phyloP scores from a whole-genome alignment of 2,888 invertebrate genomes.

The Sinodicranocentrus sp. region DNA sequence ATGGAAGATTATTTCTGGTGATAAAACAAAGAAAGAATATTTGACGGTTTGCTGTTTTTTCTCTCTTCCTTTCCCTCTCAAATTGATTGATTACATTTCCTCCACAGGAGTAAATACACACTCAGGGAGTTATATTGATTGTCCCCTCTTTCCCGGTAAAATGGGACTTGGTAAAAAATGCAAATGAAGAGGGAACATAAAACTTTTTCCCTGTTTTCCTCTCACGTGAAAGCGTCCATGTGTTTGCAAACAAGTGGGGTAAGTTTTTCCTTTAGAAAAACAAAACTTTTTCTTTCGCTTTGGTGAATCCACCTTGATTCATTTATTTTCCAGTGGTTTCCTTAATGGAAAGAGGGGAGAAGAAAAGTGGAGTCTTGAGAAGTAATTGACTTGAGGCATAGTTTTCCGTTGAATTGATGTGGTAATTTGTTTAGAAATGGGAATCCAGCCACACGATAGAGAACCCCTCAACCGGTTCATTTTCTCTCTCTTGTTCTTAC shows the following conservation, averaged over 20 bases:
- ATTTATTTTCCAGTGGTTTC: too few species aligned
- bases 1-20: background rate
- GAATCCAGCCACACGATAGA: slow-evolving; percentile 39
- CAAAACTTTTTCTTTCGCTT: too few species aligned
- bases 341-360: too few species aligned
- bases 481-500: background rate
- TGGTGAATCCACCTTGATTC: too few species aligned
- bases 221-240: too few species aligned
- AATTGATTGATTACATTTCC: slow-evolving; percentile 62
- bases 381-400: slow-evolving; percentile 61
- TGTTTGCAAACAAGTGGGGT: too few species aligned
- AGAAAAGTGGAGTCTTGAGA: background rate
- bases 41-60: too few species aligned
- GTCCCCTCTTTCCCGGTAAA: slow-evolving; percentile 5
- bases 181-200: too few species aligned
- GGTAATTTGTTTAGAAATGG: slow-evolving; percentile 64
- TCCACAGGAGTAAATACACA: slow-evolving; percentile 21
- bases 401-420: slow-evolving; percentile 62
- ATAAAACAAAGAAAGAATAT: background rate
- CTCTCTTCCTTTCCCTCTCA: too few species aligned
- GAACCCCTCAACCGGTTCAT: slow-evolving; percentile 38
- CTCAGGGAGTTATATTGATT: background rate
- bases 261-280: too few species aligned
- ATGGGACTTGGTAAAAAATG: too few species aligned
- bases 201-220: too few species aligned